Evolutionary conservation across 1,140 invertebrate species (phyloP), one percentile per base, ranked within the genome.

Genomic region (Zaprionus africanus): DNA sequence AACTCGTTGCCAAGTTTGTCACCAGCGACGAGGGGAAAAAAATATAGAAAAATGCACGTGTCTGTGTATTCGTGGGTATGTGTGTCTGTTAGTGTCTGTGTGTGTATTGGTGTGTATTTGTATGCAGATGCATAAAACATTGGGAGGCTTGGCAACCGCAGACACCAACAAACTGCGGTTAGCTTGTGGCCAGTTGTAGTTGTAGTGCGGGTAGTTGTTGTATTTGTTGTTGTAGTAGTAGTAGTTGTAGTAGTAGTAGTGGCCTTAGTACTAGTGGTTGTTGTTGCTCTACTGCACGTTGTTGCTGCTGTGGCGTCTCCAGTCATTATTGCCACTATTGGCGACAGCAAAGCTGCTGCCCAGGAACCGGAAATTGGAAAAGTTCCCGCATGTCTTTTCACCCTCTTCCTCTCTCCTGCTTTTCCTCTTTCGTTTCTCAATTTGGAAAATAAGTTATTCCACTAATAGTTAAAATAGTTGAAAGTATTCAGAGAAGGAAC

Each of bases 1-100:
- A 78, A 80, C 83, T 78, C 80, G 68, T 79, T 86, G 83, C 83
- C 83, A 86, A 86, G 76, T 86, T 88, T 86, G 83, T 86, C 84
- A 77, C 83, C 83, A 76, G 77, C 74, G 60, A 65, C 69, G 54
- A 19, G 56, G 28, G 36, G 41, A 49, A 70, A 72, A 71, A 79
- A 60, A 58, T 4, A 31, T 67, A 72, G 62, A 67, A 84, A 77
- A 77, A 22, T 31, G 43, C 11, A 73, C 53, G 49, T 49, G 49
- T 66, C 67, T 76, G 46, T 63, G 41, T 53, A 31, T 43, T 26
- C 60, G 12, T 60, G 26, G 66, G n/a, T 49, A 6, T 46, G 43
- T 46, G n/a, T 46, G 43, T 19, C 0, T 46, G 43, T 19, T 1
- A 0, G 58, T 49, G 63, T 77, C 28, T 71, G 12, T 51, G 49